Base-by-base conservation (phyloP, 2,888 invertebrate species). In the Polyploca ridens region DNA sequence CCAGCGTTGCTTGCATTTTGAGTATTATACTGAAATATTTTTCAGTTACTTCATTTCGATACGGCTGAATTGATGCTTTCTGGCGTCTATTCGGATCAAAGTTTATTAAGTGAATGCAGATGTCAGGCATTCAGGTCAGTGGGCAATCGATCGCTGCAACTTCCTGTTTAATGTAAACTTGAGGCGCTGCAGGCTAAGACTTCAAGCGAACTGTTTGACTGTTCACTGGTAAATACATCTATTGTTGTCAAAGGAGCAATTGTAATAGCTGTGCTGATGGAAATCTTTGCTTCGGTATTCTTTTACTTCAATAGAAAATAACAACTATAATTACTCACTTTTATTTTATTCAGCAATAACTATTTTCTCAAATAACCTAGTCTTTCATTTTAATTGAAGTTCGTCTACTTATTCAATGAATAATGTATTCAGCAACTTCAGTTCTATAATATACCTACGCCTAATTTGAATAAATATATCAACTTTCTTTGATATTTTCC, bases 121-220 rank as follows among this genome's bases (percentile, higher is more conserved):
- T 61, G 61, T 41, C 59, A 35, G 35, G n/a, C 16, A 16, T 16
- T 14, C 35, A 59, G 49, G 59, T 38, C 59, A 62, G 61, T 33
- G 62, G 35, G 27, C 59, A 63, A 63, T 60, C 65, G 63, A 65
- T 63, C 38, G 60, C 41, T 16, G 61, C 16, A 63, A 63, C 60
- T 64, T 62, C 54, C 38, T 60, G 46, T 65, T 63, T 59, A 63
- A 7, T 33, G 60, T 54, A 54, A 59, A 60, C 63, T 63, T 38
- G 38, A 33, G 41, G 62, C 57, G 41, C 60, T 60, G 38, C 27
- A 16, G 33, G 16, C 35, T 7, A 58, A 27, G 16, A 38, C 35
- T 16, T 16, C n/a, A 10, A 35, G 10, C 16, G 16, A 10, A 59
- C 16, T 49, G 49, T 49, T 49, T 49, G 54, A 54, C 54, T 54